phyloP scores from a whole-genome alignment of 2,797 vertebrate genomes.

The Catharus ustulatus region DNA sequence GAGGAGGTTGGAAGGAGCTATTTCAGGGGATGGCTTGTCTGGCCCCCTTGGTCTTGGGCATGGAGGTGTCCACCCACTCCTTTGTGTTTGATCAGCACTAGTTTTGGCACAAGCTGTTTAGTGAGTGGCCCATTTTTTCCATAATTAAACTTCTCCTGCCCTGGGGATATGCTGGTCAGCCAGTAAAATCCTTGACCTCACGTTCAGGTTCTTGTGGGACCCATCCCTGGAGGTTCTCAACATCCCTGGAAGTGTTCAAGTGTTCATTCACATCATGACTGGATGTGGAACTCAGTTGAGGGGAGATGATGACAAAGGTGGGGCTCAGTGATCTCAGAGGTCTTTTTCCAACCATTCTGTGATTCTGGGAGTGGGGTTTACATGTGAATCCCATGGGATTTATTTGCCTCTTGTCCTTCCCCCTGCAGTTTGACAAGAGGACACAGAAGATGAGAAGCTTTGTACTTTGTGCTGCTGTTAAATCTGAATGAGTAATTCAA shows the following conservation, averaged over 20 bases:
- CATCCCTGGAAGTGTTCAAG: background rate
- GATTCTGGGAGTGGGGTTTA: background rate
- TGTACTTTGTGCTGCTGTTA: background rate
- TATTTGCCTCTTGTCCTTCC: background rate
- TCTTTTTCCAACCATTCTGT: background rate
- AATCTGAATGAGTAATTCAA: constrained; percentile 4
- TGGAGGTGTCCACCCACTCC: background rate
- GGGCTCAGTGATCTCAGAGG: background rate
- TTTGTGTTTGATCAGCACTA: background rate
- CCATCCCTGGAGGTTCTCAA: background rate
- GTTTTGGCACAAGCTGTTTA: background rate
- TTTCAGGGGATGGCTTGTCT: background rate
- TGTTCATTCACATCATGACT: background rate
- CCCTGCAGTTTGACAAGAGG: background rate
- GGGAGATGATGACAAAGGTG: background rate
- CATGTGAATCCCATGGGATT: rapidly evolving
- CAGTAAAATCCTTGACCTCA: background rate
- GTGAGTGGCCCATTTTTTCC: background rate
- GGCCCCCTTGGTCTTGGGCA: background rate
- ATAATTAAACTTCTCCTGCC: background rate
- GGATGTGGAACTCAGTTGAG: background rate
- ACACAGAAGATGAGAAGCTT: background rate
- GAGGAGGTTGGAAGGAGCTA: constrained; percentile 35
- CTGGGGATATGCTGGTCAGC: background rate
- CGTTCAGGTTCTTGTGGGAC: background rate